Conservation (phyloP, 1,140 invertebrate genomes). For the Kradibia gibbosae region DNA sequence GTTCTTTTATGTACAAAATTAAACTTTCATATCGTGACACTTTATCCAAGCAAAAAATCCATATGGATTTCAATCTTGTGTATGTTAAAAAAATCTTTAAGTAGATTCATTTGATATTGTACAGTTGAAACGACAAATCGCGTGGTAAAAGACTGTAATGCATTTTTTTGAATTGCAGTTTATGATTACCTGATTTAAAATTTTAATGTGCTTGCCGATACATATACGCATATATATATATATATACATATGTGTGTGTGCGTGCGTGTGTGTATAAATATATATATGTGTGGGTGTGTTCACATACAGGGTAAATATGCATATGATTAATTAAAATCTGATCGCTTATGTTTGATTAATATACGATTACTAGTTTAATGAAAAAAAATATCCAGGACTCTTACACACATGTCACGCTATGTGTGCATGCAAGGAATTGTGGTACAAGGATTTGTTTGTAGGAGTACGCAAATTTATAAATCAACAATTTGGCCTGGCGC, state of each 20-base stretch:
- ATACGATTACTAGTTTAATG: background rate
- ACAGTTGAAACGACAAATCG: background rate
- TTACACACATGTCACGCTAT: background rate
- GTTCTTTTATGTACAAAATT: too few species aligned
- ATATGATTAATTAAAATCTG: background rate
- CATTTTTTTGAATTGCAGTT: background rate
- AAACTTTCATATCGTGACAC: too few species aligned
- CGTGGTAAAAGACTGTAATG: slow-evolving; percentile 5
- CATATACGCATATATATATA: background rate
- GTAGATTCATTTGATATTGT: background rate
- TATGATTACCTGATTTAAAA: background rate
- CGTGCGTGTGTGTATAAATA: background rate
- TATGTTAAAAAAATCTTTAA: background rate
- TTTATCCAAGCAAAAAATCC: background rate
- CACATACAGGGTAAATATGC: too few species aligned
- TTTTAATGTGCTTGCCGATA: background rate
- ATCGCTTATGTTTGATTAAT: slow-evolving; percentile 5
- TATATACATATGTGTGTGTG: background rate
- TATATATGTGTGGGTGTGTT: too few species aligned
- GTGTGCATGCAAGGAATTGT: background rate
- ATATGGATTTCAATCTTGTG: background rate
- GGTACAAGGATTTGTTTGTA: background rate
- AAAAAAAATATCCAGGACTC: background rate
- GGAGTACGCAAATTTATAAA: background rate
- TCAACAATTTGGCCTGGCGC: background rate